Base-by-base conservation (phyloP, 2,113 vertebrate species). In the Notothenia coriiceps region DNA sequence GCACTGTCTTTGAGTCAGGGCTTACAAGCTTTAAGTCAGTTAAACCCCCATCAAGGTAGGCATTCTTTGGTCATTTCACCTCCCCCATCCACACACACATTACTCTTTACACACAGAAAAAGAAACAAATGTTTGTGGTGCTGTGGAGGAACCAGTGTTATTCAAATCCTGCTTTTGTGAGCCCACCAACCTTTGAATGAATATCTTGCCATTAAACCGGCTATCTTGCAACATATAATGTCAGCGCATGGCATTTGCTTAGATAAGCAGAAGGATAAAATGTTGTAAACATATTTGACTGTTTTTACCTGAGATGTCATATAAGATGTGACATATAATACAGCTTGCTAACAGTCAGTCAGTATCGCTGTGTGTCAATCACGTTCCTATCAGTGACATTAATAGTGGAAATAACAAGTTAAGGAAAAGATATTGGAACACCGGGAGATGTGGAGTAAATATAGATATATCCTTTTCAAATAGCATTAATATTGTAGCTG, bases 21-120 rank as follows among this genome's bases (percentile, higher is more conserved):
- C 75, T 77, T 80, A 73, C 74, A 18, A 40, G n/a, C 77, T 57
- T 65, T 57, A 55, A 88, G 76, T 79, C 43, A 57, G 50, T 65
- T 80, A 86, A 88, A 84, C 80, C 84, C 79, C 79, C 77, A 76
- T 87, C 60, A 82, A 72, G 43, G 70, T 66, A 49, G 61, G 70
- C 69, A 77, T 77, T 86, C 65, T 64, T 82, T 55, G 47, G 77
- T 20, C 68, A 62, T 35, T 74, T 57, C 64, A 72, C 87, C 79
- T 60, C 80, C 77, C 78, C 75, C 78, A 76, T 15, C 46, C 64
- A 47, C 46, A 65, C 46, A 65, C 47, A 4, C 40, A 55, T 47
- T 50, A 46, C 49, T 54, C 68, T 75, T 63, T 22, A 75, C 40
- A 73, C 64, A 79, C 15, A 64, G 65, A 12, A 75, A 56, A 22